Base-by-base conservation (phyloP, 2,888 invertebrate genomes). In the Phorcus lineatus region DNA sequence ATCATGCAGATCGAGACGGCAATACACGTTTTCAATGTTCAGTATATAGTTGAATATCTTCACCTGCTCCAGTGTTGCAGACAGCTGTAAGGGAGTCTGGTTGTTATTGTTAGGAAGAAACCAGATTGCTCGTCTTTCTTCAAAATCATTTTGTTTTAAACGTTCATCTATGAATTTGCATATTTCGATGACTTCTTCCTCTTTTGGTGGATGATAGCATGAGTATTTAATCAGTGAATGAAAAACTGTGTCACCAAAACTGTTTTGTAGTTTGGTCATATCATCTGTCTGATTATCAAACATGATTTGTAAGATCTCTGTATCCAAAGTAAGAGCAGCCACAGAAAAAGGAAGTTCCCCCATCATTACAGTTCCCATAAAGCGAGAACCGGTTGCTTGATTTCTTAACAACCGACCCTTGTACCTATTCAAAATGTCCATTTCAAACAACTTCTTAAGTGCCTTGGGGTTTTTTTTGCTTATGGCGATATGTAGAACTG, bases 301-400 rank as follows among this genome's bases (percentile, higher is more conserved):
- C 76, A 88, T 55, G 28, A 81, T 74, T 19, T 83, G 82, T 28
- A 88, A 78, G 19, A 86, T 84, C n/a, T 79, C 74, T 1, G 79
- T 83, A 80, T 88, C 85, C 24, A 86, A 70, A 11, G 84, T 86
- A 36, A 88, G 75, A 28, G 86, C 88, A n/a, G 89, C 89, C 28
- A 89, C 87, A n/a, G 81, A 57, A 24, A 89, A 78, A 2, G 88
- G 87, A 3, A 86, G 74, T 80, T 88, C 85, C n/a, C 88, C 89
- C 82, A 87, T 83, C 87, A 89, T 86, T 3, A 87, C 87, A 0
- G 87, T 88, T 80, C 85, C 85, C 11, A 70, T 74, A 78, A 89
- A 89, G n/a, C 81, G 74, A 9, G 82, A 62, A 0, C 89, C 88
- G 1, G 83, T 84, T 0, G 88, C 89, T 40, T 76, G 53, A 17